These are phyloP conservation scores for Ischnus inquisitorius DNA, from an alignment of 2,888 invertebrate species.

Conservation along the genomic window DNA sequence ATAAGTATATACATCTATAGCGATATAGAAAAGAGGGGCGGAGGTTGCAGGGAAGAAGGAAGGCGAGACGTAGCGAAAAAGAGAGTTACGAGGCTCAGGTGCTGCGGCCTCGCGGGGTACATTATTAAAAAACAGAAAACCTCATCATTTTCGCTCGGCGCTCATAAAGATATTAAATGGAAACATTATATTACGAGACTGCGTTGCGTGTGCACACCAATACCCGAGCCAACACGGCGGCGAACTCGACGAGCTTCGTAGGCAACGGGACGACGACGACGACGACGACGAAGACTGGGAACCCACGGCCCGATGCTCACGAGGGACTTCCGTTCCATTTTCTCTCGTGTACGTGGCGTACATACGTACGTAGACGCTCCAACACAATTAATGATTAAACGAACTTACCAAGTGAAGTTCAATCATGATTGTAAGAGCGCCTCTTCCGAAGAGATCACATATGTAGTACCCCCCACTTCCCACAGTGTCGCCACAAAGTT, in stretches of 20 bases:
- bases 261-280: constrained; percentile 22
- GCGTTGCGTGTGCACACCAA: constrained; percentile 48
- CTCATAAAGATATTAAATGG: constrained; percentile 84
- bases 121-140: constrained; percentile 84
- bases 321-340: constrained; percentile 56
- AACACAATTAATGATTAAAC: too few species aligned
- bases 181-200: constrained; percentile 82
- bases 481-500: too few species aligned
- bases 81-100: constrained; percentile 84
- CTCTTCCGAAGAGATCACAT: too few species aligned
- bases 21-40: constrained; percentile 40
- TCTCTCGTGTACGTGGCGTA: constrained; percentile 23
- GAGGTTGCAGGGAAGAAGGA: constrained; percentile 62
- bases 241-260: constrained; percentile 14
- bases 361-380: neutral
- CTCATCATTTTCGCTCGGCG: constrained; percentile 83
- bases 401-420: too few species aligned
- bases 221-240: neutral
- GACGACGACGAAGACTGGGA: constrained; percentile 46
- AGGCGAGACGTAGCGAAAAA: constrained; percentile 70
- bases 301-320: constrained; percentile 60
- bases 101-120: constrained; percentile 78
- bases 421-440: too few species aligned
- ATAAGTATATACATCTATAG: neutral
- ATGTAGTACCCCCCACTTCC: too few species aligned